A percentile compares a stretch with the other conserved stretches of the same genome.
Conservation (phyloP, 2,113 vertebrate species). For the Azemiops feae region DNA sequence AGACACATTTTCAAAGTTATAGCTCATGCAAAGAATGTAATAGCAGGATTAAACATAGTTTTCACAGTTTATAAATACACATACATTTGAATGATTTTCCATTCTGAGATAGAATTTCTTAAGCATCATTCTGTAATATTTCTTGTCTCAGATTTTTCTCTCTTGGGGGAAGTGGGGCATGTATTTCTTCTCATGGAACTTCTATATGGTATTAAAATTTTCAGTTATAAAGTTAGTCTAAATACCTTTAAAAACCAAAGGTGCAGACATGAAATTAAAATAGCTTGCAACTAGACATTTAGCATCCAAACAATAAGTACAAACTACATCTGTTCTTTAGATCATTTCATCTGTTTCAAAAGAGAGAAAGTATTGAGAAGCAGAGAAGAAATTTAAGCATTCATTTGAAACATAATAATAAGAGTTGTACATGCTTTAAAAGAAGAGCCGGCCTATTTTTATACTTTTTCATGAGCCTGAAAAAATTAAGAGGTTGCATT, state of each 20-base stretch:
- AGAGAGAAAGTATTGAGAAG: neutral
- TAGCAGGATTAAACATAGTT: neutral
- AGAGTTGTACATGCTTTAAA: conserved; percentile 1
- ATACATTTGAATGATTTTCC: neutral
- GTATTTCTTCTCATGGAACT: neutral
- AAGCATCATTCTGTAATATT: neutral
- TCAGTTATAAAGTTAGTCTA: neutral
- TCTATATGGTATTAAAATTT: neutral
- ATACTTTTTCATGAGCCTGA: neutral
- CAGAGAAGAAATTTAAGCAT: neutral
- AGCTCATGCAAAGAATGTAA: neutral
- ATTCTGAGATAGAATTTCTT: neutral
- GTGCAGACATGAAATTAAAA: neutral
- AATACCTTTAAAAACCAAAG: neutral
- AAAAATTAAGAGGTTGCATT: neutral
- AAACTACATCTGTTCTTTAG: neutral
- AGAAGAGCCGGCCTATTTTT: neutral
- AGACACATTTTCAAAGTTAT: neutral
- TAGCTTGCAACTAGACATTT: neutral
- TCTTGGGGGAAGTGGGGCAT: neutral
- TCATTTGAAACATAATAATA: neutral
- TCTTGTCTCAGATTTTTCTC: neutral
- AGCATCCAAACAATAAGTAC: neutral
- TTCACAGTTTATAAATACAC: neutral
- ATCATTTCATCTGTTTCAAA: neutral